Conservation (phyloP, 2,113 vertebrate genomes). For the Phyllostomus discolor region DNA sequence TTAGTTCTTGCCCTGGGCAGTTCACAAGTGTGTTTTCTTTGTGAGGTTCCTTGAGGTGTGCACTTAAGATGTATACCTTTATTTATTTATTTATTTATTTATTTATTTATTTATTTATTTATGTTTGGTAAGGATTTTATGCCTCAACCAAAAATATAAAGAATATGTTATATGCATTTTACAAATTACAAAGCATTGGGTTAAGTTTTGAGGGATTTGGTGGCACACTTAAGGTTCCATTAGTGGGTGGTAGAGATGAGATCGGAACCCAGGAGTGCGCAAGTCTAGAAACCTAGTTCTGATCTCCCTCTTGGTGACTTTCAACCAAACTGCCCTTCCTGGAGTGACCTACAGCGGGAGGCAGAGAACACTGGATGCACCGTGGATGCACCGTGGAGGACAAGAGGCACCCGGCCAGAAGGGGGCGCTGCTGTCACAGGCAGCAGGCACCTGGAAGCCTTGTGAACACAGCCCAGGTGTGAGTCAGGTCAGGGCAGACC, state of each 20-base stretch:
- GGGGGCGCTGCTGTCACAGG: neutral
- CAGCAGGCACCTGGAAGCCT: neutral
- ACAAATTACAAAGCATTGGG: neutral
- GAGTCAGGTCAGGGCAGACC: neutral
- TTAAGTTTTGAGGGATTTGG: neutral
- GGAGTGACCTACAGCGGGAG: neutral
- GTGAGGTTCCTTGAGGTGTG: neutral
- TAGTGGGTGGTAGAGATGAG: neutral
- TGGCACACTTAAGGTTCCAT: neutral
- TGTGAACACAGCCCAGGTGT: too few relatives aligned
- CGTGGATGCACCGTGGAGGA: fast-evolving
- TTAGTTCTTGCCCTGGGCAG: neutral
- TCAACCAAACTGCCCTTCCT: neutral
- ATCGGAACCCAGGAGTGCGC: neutral
- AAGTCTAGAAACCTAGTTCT: neutral
- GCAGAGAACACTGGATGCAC: neutral
- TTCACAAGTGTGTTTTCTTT: neutral
- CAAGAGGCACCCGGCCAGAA: neutral
- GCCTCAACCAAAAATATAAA: neutral
- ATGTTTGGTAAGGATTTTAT: neutral
- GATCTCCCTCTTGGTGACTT: neutral
- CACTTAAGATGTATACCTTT: neutral
- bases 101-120: too few relatives aligned
- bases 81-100: too few relatives aligned
- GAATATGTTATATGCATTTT: neutral